Percentiles rank a stretch among this genome's conserved stretches.
Conservation (phyloP, 2,113 vertebrate genomes). For the Otocyon megalotis region DNA sequence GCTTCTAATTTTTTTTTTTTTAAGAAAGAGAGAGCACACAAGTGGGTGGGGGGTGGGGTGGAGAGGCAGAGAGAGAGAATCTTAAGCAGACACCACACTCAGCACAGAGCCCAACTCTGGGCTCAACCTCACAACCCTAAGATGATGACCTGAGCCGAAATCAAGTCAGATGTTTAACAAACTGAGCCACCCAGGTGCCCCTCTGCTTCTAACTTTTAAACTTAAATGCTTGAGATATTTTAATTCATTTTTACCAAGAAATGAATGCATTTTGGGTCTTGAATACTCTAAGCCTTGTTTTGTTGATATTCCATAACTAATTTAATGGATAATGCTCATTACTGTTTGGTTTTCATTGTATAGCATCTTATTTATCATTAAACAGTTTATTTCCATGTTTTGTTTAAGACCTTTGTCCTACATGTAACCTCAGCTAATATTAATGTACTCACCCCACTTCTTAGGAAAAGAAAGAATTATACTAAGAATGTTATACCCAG, state of each 20-base stretch:
- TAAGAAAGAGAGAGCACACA: neutral
- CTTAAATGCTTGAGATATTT: neutral
- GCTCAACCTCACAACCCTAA: too few relatives aligned
- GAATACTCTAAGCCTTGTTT: neutral
- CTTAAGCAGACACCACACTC: too few relatives aligned
- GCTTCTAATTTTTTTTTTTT: neutral
- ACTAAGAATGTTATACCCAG: neutral
- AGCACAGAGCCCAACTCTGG: too few relatives aligned
- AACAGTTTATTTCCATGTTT: neutral
- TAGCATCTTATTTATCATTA: neutral
- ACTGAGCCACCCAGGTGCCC: too few relatives aligned
- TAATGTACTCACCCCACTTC: neutral
- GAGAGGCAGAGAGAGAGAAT: neutral
- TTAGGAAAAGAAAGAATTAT: neutral
- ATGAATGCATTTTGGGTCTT: neutral
- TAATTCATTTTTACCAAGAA: neutral
- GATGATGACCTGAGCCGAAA: too few relatives aligned
- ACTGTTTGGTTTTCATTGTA: neutral
- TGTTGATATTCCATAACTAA: neutral
- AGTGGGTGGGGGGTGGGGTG: neutral
- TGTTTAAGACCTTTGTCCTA: neutral
- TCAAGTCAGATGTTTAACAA: too few relatives aligned
- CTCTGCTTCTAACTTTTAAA: neutral
- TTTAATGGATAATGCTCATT: neutral
- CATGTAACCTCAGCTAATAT: neutral